phyloP scores from a whole-genome alignment of 1,140 invertebrate genomes.

The Teleogryllus occipitalis region DNA sequence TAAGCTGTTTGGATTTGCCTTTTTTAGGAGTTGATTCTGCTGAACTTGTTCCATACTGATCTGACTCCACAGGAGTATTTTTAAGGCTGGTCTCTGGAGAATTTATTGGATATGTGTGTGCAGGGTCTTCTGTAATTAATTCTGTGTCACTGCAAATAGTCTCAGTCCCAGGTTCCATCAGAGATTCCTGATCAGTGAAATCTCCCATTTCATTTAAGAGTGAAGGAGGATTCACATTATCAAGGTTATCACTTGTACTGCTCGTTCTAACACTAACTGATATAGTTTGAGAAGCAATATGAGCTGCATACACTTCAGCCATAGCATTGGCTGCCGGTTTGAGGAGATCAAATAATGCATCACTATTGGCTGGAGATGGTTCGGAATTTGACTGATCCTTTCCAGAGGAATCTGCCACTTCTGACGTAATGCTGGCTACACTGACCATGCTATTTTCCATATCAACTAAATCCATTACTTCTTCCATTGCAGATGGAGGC shows the following conservation, averaged over 20 bases:
- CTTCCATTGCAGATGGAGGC: constrained; percentile 72
- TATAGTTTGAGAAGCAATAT: constrained; percentile 25
- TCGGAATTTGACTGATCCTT: constrained; percentile 18
- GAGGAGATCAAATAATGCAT: constrained; percentile 33
- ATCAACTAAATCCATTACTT: constrained; percentile 54
- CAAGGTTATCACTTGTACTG: constrained; percentile 48
- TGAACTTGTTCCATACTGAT: constrained; percentile 48
- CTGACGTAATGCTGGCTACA: constrained; percentile 71
- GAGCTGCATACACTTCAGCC: constrained; percentile 28
- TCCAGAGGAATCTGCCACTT: constrained; percentile 50
- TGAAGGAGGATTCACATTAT: constrained; percentile 54
- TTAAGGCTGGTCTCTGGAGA: constrained; percentile 24
- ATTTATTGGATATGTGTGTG: constrained; percentile 24
- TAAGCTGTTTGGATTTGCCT: constrained; percentile 29
- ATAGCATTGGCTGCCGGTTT: constrained; percentile 38
- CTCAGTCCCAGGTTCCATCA: constrained; percentile 47
- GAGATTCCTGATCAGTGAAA: constrained; percentile 46
- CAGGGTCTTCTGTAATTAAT: constrained; percentile 31
- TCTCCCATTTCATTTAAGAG: constrained; percentile 52
- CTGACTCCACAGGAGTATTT: constrained; percentile 42
- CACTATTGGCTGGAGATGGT: constrained; percentile 19
- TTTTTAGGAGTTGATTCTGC: constrained; percentile 63
- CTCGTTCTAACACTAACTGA: constrained; percentile 33
- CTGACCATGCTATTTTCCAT: constrained; percentile 76
- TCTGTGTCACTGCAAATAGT: constrained; percentile 47